Percentiles rank a stretch among this genome's conserved stretches.
phyloP scores from a whole-genome alignment of 2,113 vertebrate genomes.

The Alectura lathami region DNA sequence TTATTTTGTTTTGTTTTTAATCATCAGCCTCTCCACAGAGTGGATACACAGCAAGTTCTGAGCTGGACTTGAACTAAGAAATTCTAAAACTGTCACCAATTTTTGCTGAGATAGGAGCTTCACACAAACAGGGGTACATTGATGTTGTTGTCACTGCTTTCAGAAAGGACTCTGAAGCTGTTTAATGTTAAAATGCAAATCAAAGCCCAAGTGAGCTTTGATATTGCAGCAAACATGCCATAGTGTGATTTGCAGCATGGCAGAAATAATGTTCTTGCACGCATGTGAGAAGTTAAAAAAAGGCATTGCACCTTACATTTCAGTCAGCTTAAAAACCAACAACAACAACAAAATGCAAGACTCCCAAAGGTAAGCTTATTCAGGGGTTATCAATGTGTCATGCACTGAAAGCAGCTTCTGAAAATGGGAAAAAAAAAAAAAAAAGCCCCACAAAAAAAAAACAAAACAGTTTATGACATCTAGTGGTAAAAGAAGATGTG shows the following conservation, averaged over 20 bases:
- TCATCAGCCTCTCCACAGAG: background rate
- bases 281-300: background rate
- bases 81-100: background rate
- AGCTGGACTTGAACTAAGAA: background rate
- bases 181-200: conserved; percentile 17
- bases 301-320: background rate
- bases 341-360: background rate
- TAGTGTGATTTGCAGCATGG: background rate
- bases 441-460: background rate
- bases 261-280: background rate
- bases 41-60: fast-evolving
- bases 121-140: background rate
- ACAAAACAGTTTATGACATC: background rate
- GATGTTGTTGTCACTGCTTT: background rate
- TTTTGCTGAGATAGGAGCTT: background rate
- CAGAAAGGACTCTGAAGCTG: background rate
- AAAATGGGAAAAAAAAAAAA: background rate
- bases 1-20: background rate
- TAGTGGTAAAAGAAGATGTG: conserved; percentile 3
- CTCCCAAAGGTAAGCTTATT: background rate
- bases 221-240: background rate
- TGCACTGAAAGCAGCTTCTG: background rate
- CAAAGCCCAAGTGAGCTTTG: background rate
- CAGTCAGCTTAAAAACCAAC: background rate
- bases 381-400: background rate